A percentile compares a stretch with the other conserved stretches of the same genome.
phyloP scores from a whole-genome alignment of 2,113 vertebrate genomes.

The Crotalus horridus region DNA sequence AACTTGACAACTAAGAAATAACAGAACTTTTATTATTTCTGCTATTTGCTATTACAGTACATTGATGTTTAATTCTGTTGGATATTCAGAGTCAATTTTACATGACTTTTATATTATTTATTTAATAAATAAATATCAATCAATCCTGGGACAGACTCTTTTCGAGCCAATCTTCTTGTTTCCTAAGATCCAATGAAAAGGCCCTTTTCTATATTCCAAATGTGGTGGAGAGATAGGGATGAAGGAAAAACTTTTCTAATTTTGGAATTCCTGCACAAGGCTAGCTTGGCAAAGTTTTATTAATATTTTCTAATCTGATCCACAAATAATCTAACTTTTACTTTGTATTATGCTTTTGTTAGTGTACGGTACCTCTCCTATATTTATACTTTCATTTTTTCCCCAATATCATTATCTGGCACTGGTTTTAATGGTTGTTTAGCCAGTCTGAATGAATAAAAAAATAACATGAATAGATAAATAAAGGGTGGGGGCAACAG shows the following conservation, averaged over 20 bases:
- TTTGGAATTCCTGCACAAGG: background rate
- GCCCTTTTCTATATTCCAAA: background rate
- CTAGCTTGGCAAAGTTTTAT: background rate
- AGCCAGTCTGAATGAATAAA: background rate
- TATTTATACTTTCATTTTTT: background rate
- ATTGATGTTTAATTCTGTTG: background rate
- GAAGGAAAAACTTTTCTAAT: background rate
- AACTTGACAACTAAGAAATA: background rate
- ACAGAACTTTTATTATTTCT: background rate
- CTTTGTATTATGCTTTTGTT: background rate
- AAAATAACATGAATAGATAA: background rate
- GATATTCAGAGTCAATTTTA: background rate
- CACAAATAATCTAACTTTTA: background rate
- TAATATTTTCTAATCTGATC: background rate
- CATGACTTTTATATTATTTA: too few relatives aligned
- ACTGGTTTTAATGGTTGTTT: background rate
- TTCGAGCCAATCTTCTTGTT: background rate
- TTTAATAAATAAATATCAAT: background rate
- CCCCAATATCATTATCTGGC: background rate
- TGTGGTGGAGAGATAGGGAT: background rate
- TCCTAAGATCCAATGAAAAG: background rate
- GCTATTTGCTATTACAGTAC: background rate
- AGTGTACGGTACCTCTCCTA: background rate
- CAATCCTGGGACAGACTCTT: background rate
- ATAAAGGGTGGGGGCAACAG: background rate